Conservation (phyloP, 2,113 vertebrate genomes). For the Desmodus rotundus region DNA sequence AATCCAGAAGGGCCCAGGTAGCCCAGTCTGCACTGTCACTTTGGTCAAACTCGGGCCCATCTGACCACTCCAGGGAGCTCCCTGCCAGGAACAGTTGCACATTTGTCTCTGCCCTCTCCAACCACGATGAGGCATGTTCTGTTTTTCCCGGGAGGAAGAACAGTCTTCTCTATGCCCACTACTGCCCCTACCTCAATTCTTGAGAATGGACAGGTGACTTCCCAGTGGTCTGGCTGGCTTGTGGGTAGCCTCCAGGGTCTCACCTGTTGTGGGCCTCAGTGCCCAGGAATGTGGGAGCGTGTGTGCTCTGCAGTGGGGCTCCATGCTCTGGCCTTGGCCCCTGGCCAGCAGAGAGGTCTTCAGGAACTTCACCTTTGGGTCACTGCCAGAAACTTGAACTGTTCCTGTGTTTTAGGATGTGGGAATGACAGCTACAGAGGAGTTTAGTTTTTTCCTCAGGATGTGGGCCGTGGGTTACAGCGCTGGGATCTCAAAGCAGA, state of each 20-base stretch:
- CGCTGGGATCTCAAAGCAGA: background rate
- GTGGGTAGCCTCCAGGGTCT: background rate
- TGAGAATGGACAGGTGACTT: background rate
- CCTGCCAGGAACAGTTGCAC: background rate
- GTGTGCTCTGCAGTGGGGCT: background rate
- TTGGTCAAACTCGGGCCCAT: accelerated
- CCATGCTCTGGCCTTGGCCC: too few species aligned
- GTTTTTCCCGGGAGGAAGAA: background rate
- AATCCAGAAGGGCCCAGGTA: background rate
- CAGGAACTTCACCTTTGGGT: background rate
- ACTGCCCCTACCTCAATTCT: accelerated
- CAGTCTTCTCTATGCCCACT: too few species aligned
- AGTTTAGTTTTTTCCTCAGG: too few species aligned
- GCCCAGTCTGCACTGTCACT: background rate
- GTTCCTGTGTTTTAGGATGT: background rate
- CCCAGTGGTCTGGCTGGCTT: too few species aligned
- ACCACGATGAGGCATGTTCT: accelerated
- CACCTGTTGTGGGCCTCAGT: background rate
- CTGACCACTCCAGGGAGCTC: background rate
- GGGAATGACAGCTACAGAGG: background rate
- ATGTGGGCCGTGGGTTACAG: too few species aligned
- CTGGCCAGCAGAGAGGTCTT: background rate
- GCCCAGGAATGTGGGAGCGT: too few species aligned
- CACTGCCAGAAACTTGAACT: background rate
- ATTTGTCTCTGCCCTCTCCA: accelerated